A percentile compares a stretch with the other conserved stretches of the same genome.
Conservation (phyloP, 2,113 vertebrate species). For the Notiomystis cincta region DNA sequence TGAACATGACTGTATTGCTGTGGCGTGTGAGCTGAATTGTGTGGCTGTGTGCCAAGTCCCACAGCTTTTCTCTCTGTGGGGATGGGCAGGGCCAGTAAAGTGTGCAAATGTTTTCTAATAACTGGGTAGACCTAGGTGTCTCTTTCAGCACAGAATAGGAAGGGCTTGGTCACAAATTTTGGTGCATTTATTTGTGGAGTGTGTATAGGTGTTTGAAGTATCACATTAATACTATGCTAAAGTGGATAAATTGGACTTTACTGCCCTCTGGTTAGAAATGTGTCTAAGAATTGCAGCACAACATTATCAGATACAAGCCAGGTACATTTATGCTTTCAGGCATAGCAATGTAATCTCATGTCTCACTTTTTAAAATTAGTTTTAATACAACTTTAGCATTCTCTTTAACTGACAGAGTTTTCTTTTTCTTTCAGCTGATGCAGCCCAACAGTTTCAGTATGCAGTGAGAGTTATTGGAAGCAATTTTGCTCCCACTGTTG, state of each 20-base stretch:
- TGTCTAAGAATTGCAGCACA: not conserved
- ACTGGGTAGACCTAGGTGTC: not conserved
- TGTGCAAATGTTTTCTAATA: not conserved
- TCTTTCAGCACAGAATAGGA: not conserved
- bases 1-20: fast-evolving
- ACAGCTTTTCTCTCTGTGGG: not conserved
- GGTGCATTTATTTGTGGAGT: not conserved
- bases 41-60: not conserved
- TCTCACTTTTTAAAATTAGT: not conserved
- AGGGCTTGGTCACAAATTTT: not conserved
- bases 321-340: not conserved
- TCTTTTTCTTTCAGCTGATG: slow-evolving; percentile 81
- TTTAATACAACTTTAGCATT: not conserved
- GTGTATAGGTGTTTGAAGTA: not conserved
- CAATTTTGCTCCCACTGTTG: slow-evolving; percentile 96
- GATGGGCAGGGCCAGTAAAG: not conserved
- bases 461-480: slow-evolving; percentile 97
- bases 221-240: not conserved
- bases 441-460: slow-evolving; percentile 96
- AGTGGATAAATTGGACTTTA: not conserved
- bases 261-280: not conserved
- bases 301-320: not conserved
- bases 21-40: not conserved
- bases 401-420: not conserved
- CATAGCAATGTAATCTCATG: not conserved